phyloP scores from a whole-genome alignment of 2,888 invertebrate species.

The Amorpha juglandis region DNA sequence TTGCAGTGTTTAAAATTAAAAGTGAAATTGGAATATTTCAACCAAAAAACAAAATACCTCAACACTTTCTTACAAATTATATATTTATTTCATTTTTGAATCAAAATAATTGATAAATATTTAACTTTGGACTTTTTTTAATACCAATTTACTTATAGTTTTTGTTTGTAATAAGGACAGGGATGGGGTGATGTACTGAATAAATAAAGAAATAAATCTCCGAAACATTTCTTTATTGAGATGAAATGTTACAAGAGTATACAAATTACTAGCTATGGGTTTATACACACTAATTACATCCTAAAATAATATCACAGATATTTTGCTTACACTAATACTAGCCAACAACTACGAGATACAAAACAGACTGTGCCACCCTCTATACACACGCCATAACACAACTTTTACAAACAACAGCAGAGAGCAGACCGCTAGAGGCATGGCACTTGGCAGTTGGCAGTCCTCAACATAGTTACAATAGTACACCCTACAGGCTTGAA shows the following conservation, averaged over 20 bases:
- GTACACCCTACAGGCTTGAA: neutral
- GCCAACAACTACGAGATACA: slow-evolving; percentile 9
- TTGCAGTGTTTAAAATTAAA: neutral
- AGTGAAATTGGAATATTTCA: neutral
- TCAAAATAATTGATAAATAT: neutral
- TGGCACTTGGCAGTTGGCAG: too few species aligned
- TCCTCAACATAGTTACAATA: slow-evolving; percentile 1
- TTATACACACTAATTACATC: slow-evolving; percentile 52
- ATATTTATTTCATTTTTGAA: neutral
- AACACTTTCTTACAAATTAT: neutral
- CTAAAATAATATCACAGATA: slow-evolving; percentile 32
- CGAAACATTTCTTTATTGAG: slow-evolving; percentile 74
- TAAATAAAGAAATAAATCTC: slow-evolving; percentile 68
- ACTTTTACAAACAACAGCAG: neutral
- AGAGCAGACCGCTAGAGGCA: neutral
- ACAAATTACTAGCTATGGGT: slow-evolving; percentile 56
- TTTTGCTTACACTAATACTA: slow-evolving; percentile 29
- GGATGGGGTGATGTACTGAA: slow-evolving; percentile 49
- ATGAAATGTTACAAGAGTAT: slow-evolving; percentile 69
- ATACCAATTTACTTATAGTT: neutral
- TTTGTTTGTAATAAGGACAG: slow-evolving; percentile 37
- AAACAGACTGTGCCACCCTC: slow-evolving; percentile 30
- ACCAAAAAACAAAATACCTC: neutral
- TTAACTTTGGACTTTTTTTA: neutral
- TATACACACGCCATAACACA: slow-evolving; percentile 32